phyloP scores from a whole-genome alignment of 2,797 vertebrate species.

The Amazonetta brasiliensis region DNA sequence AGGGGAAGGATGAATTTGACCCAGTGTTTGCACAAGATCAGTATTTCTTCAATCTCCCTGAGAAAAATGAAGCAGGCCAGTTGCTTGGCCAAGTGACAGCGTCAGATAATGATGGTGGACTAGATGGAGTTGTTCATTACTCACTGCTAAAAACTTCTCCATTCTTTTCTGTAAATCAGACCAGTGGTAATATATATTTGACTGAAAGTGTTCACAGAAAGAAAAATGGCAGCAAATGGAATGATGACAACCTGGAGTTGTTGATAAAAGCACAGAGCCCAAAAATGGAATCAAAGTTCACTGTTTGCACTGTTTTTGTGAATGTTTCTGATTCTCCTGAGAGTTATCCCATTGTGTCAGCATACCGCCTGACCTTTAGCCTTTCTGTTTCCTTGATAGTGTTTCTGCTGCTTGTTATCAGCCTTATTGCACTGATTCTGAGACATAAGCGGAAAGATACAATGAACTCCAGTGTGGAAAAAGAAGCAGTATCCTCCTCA shows the following conservation, averaged over 20 bases:
- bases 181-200: slow-evolving; percentile 86
- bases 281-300: slow-evolving; percentile 83
- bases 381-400: slow-evolving; percentile 79
- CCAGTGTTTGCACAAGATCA: slow-evolving; percentile 89
- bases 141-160: slow-evolving; percentile 81
- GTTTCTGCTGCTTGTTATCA: slow-evolving; percentile 83
- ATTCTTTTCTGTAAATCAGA: slow-evolving; percentile 89
- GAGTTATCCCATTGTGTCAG: slow-evolving; percentile 59
- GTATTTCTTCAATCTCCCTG: slow-evolving; percentile 87
- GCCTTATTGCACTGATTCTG: slow-evolving; percentile 82
- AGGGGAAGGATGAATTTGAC: slow-evolving; percentile 91
- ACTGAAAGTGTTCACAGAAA: slow-evolving; percentile 77
- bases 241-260: slow-evolving; percentile 80
- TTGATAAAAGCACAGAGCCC: slow-evolving; percentile 87
- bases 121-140: slow-evolving; percentile 91
- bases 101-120: slow-evolving; percentile 87
- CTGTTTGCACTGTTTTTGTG: slow-evolving; percentile 85
- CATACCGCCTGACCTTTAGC: slow-evolving; percentile 81
- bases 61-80: slow-evolving; percentile 78
- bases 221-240: slow-evolving; percentile 60
- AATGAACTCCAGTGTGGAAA: slow-evolving; percentile 66
- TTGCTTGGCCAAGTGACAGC: slow-evolving; percentile 88
- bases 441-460: slow-evolving; percentile 82
- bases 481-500: slow-evolving; percentile 59
- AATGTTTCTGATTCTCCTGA: slow-evolving; percentile 86